Evolutionary conservation across 2,113 vertebrate genomes (phyloP), one percentile per base, ranked within the genome.

Genomic region (Alectura lathami): DNA sequence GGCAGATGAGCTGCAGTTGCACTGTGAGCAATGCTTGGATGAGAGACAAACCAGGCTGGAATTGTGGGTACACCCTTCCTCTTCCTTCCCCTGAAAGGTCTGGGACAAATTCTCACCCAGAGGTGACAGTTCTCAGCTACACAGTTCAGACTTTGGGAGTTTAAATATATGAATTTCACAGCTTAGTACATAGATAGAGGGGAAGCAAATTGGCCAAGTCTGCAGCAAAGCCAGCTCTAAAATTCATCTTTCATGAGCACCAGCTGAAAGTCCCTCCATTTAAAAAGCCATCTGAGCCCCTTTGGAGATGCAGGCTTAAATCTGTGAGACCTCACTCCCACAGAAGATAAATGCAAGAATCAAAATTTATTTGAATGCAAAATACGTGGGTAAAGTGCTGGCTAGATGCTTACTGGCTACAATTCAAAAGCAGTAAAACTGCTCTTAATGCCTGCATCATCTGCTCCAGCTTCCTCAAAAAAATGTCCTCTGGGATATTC

Each of bases 381-480:
- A 81, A 82, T 66, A 45, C 38, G 67, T 38, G 23, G n/a, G 67
- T 70, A 24, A 79, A 50, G 82, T 43, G 48, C 59, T 91, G 87
- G 72, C 34, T 64, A 24, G 50, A 14, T 38, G 30, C 62, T 78
- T 82, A 22, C 74, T 78, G 78, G 64, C 80, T 90, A 6, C 64
- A 68, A 16, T 26, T 89, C 85, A 85, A 93, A 45, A 74, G 82
- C 85, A 94, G 62, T 93, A 86, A 95, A 97, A 64, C 38, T 74
- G 63, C 27, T 54, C 57, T 78, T 72, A 23, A 32, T 40, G 75
- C 36, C 70, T 74, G 56, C 57, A 59, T 51, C 59, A 51, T 60
- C 89, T 88, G 30, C 38, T 83, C 84, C 69, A 60, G 30, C 50
- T 93, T 88, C 78, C 84, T 83, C 38, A 78, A 38, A 60, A 76